A percentile compares a stretch with the other conserved stretches of the same genome.
phyloP scores from a whole-genome alignment of 1,140 invertebrate genomes.

The Ceratina japonica region DNA sequence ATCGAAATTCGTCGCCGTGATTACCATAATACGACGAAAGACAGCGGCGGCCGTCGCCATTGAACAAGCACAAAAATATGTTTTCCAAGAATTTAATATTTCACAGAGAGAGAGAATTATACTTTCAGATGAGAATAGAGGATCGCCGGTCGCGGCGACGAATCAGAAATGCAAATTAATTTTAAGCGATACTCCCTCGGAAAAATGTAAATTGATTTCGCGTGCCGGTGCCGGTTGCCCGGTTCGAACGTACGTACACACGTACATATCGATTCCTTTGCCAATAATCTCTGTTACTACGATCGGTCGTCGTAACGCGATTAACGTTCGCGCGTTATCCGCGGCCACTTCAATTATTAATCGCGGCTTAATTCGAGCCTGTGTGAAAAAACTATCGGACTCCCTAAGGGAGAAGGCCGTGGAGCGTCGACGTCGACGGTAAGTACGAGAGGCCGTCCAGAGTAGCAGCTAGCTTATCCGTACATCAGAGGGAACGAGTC shows the following conservation, averaged over 20 bases:
- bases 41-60: conserved; percentile 24
- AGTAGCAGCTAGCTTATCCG: no score
- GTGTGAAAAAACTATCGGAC: background rate
- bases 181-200: conserved; percentile 61
- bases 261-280: conserved; percentile 50
- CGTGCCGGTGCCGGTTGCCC: conserved; percentile 54
- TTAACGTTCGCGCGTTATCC: conserved; percentile 26
- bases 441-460: background rate
- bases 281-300: conserved; percentile 52
- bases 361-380: background rate
- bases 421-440: background rate
- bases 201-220: conserved; percentile 68
- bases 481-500: background rate
- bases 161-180: conserved; percentile 66
- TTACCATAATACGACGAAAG: conserved; percentile 56
- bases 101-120: conserved; percentile 58
- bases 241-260: conserved; percentile 37
- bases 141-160: conserved; percentile 54
- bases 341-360: background rate
- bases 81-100: conserved; percentile 66
- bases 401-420: background rate
- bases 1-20: conserved; percentile 8
- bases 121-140: conserved; percentile 64
- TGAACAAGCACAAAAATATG: conserved; percentile 55
- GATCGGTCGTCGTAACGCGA: conserved; percentile 25